Evolutionary conservation across 2,797 vertebrate genomes (phyloP), one percentile per base, ranked within the genome.

Genomic region (Gadopsis marmoratus): DNA sequence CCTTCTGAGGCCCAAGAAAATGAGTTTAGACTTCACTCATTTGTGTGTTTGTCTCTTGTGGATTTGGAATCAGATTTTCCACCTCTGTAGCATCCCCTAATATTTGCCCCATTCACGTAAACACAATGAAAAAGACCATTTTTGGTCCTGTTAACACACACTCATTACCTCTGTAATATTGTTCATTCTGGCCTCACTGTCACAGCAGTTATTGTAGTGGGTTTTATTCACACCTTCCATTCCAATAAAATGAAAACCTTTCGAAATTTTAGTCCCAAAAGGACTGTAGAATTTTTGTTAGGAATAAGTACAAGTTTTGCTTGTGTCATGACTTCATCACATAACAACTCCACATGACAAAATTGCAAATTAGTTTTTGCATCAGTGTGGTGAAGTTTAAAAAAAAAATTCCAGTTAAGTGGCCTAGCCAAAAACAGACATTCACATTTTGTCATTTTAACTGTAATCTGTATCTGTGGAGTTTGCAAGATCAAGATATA

Each of bases 1-100:
- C 37, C 67, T 86, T 79, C 81, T 53, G 47, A 74, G 41, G 53
- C 59, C 53, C 59, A 59, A 83, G 54, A 68, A 62, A 77, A 71
- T 73, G 1, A 71, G 37, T 88, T 84, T 79, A 78, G 31, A 74
- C 77, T 85, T 83, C 56, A 81, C 70, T 85, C 82, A 76, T 89
- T 76, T 74, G 73, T 71, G 72, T 71, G 78, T 78, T 81, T 79
- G 58, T 86, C 80, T 90, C 78, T 29, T 69, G 80, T 54, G 71
- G 61, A 51, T 88, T 86, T 60, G 69, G 72, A 43, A 80, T 85
- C 23, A 61, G 31, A 58, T 81, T 73, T 65, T 71, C 48, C 41
- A 6, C 64, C 55, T 35, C 35, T 45, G 64, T 58, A 35, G 47
- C 43, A 61, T 55, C n/a, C 29, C 0, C n/a, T 53, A 37, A 69